Conservation (phyloP, 2,888 invertebrate species). For the Celastrina argiolus region DNA sequence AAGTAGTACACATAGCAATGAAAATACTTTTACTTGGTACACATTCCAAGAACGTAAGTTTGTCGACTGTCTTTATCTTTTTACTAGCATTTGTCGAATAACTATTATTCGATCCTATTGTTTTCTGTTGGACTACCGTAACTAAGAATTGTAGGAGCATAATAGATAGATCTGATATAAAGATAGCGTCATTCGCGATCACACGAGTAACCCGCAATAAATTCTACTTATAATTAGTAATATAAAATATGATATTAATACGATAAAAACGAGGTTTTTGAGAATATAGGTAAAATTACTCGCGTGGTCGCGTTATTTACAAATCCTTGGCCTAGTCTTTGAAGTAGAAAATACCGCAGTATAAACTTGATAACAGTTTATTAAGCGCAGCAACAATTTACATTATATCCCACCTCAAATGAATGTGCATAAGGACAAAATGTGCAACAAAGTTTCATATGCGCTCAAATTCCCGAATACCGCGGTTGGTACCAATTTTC, state of each 20-base stretch:
- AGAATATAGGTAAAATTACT: not conserved
- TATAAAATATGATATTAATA: not conserved
- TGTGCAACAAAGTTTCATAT: not conserved
- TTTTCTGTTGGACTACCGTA: not conserved
- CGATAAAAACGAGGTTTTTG: not conserved
- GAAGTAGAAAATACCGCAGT: not conserved
- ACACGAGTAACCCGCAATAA: not conserved
- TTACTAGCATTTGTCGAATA: not conserved
- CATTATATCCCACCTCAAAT: not conserved
- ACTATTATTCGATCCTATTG: not conserved
- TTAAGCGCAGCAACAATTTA: not conserved
- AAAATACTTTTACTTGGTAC: not conserved
- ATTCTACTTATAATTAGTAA: not conserved
- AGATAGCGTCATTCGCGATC: not conserved
- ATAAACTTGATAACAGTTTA: not conserved
- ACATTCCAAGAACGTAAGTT: slow-evolving; percentile 5
- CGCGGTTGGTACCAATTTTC: slow-evolving; percentile 29
- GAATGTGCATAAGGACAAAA: no score
- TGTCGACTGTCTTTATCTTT: not conserved
- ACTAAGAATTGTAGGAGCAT: not conserved
- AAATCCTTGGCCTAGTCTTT: slow-evolving; percentile 20
- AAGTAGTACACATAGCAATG: not conserved
- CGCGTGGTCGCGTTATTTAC: not conserved
- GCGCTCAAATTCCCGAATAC: not conserved
- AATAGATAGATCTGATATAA: slow-evolving; percentile 8